phyloP scores from a whole-genome alignment of 1,140 invertebrate species.

The Calycopis cecrops region DNA sequence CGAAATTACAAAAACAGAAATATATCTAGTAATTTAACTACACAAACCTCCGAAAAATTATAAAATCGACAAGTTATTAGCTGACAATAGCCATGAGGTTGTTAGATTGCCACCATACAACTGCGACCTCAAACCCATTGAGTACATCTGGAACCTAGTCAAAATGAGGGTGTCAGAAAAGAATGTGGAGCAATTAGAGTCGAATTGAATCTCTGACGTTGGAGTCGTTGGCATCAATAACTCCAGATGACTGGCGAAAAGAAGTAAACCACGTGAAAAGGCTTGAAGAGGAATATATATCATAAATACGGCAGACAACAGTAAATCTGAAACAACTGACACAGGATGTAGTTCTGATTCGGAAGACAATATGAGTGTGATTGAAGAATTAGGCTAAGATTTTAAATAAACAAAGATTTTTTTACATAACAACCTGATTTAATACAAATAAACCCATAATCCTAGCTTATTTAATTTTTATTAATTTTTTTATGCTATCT shows the following conservation, averaged over 20 bases:
- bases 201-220: neutral
- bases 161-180: neutral
- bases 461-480: no score
- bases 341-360: no score
- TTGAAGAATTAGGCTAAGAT: no score
- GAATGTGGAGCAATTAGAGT: slow-evolving; percentile 6
- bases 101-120: no score
- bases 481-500: no score
- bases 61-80: slow-evolving; percentile 18
- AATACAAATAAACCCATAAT: no score
- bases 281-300: slow-evolving; percentile 4
- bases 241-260: slow-evolving; percentile 3
- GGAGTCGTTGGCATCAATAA: slow-evolving; percentile 7
- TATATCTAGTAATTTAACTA: slow-evolving; percentile 22
- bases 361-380: no score
- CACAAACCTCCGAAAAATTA: slow-evolving; percentile 13
- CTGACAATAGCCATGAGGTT: slow-evolving; percentile 4
- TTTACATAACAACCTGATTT: no score
- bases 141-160: slow-evolving; percentile 9
- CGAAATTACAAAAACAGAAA: slow-evolving; percentile 16
- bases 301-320: neutral
- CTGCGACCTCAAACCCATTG: no score
- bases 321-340: no score
- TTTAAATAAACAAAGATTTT: no score
- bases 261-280: slow-evolving; percentile 11